Evolutionary conservation across 64 coral and sea anemone species (phyloP).

Genomic region (Montipora efflorescens): DNA sequence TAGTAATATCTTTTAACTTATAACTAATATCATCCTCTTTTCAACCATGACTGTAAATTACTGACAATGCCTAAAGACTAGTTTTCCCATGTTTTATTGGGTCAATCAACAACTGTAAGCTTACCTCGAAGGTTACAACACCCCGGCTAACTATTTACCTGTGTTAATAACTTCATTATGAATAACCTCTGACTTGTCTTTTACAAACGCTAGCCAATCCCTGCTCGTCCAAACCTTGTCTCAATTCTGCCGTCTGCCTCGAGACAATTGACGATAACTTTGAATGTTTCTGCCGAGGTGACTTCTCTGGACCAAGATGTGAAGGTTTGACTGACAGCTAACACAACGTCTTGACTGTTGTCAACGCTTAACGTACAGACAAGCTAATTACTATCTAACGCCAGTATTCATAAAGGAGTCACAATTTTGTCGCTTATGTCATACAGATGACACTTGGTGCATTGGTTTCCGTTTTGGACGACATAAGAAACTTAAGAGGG

Average conservation of each 20-base stretch:
- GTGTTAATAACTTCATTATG: neutral
- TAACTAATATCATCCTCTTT: no score
- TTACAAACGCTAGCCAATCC: constrained; percentile 33
- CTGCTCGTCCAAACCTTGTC: constrained; percentile 62
- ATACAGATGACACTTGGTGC: no score
- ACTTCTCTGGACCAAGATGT: constrained; percentile 79
- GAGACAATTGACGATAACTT: constrained; percentile 75
- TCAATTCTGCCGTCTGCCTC: constrained; percentile 74
- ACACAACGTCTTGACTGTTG: neutral
- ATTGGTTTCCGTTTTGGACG: no score
- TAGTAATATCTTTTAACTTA: no score
- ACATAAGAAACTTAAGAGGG: no score
- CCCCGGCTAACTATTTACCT: no score
- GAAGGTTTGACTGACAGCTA: constrained; percentile 76
- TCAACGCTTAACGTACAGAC: neutral
- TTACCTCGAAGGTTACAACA: neutral
- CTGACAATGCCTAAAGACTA: no score
- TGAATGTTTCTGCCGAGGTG: constrained; percentile 78
- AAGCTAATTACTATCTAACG: neutral
- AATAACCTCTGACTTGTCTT: constrained; percentile 24
- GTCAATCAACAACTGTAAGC: neutral
- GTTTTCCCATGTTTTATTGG: no score
- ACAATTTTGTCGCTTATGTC: no score
- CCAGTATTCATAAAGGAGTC: no score
- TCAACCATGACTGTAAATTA: no score